These are phyloP conservation scores for Xiphydria camelus DNA, from an alignment of 2,888 invertebrate species.

Conservation along the genomic window DNA sequence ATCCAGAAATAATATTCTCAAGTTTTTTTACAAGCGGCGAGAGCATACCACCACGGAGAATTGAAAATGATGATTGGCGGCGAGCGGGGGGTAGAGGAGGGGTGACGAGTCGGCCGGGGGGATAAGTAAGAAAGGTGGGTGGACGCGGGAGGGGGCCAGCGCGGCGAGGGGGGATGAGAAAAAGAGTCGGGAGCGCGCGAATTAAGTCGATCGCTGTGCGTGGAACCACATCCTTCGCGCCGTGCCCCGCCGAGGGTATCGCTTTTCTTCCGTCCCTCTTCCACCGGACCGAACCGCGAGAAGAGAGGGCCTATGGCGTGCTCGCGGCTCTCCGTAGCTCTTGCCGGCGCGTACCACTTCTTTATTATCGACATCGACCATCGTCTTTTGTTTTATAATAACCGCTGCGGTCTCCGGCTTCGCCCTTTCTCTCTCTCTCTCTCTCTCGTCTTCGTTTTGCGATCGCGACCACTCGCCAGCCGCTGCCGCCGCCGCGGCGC, in stretches of 20 bases:
- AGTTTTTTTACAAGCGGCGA: conserved; percentile 27
- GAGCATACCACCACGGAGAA: conserved; percentile 44
- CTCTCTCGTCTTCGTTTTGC: conserved; percentile 17
- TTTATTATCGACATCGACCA: conserved; percentile 54
- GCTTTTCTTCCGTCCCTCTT: conserved; percentile 31
- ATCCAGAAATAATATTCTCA: conserved; percentile 38
- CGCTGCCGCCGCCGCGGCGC: too few relatives aligned
- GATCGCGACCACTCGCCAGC: too few relatives aligned
- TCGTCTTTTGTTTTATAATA: conserved; percentile 57
- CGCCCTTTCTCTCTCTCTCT: conserved; percentile 28
- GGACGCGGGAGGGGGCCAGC: conserved; percentile 15
- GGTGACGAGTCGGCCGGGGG: too few relatives aligned
- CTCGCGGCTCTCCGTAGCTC: conserved; percentile 11
- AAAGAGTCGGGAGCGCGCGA: conserved; percentile 49
- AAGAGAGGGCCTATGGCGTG: neutral
- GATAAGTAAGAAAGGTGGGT: conserved; percentile 41
- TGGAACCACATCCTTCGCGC: conserved; percentile 56
- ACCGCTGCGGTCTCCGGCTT: conserved; percentile 44
- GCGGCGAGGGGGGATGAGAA: conserved; percentile 24
- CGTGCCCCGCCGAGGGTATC: conserved; percentile 37
- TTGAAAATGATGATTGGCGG: conserved; percentile 53
- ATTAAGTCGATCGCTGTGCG: conserved; percentile 57
- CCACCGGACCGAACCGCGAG: conserved; percentile 8
- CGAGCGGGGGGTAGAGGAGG: conserved; percentile 33
- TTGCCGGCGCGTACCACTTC: conserved; percentile 43